These are phyloP conservation scores for Ctenosaura bakeri DNA, from an alignment of 2,797 vertebrate species.

Conservation along the genomic window DNA sequence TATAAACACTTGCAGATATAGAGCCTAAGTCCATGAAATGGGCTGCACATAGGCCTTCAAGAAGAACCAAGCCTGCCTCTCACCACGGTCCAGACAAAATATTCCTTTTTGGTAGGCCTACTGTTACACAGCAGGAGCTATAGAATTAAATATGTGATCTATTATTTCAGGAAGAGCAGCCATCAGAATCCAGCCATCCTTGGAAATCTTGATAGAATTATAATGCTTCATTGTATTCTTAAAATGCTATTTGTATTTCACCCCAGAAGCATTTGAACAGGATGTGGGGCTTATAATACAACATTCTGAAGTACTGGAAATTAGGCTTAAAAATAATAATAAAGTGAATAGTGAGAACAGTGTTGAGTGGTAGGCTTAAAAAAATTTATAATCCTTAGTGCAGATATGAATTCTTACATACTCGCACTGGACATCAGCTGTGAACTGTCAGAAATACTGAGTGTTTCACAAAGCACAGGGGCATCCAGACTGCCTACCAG, in stretches of 20 bases:
- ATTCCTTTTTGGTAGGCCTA: neutral
- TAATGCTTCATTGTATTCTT: neutral
- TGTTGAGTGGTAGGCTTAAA: constrained; percentile 19
- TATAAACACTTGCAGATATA: neutral
- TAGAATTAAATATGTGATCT: neutral
- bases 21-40: neutral
- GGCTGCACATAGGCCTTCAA: neutral
- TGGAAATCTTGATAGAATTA: neutral
- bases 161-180: neutral
- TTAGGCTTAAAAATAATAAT: neutral
- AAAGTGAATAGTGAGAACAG: neutral
- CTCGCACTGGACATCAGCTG: constrained; percentile 11
- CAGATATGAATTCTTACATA: constrained; percentile 24
- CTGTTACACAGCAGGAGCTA: neutral
- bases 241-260: constrained; percentile 1
- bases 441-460: constrained; percentile 29
- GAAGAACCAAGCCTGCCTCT: too few relatives aligned
- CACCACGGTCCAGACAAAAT: neutral
- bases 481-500: constrained; percentile 18
- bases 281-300: neutral
- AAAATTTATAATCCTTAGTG: neutral
- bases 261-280: constrained; percentile 7
- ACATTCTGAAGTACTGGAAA: neutral
- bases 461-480: constrained; percentile 19
- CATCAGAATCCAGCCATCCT: neutral